phyloP scores from a whole-genome alignment of 2,888 invertebrate species.

The Meta bourneti region DNA sequence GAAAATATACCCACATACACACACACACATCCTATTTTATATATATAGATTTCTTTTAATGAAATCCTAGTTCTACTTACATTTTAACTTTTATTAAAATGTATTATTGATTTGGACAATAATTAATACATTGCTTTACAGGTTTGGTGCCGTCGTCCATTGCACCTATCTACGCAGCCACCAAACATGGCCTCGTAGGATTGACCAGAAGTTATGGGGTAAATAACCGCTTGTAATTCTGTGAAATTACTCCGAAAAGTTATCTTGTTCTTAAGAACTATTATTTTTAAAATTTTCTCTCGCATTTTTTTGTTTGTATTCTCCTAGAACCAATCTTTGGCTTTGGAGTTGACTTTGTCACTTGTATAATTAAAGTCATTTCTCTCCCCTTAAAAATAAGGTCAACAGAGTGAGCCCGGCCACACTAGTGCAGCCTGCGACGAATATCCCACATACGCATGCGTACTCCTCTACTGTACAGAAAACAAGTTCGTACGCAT shows the following conservation, averaged over 20 bases:
- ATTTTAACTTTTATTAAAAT: too few species aligned
- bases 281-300: background rate
- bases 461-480: too few species aligned
- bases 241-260: background rate
- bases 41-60: too few species aligned
- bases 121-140: background rate
- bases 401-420: too few species aligned
- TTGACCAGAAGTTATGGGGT: constrained; percentile 66
- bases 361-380: background rate
- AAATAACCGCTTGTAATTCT: constrained; percentile 7
- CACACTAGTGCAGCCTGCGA: too few species aligned
- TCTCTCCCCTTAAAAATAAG: too few species aligned
- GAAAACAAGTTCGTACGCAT: too few species aligned
- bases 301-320: background rate
- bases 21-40: too few species aligned
- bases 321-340: background rate
- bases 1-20: too few species aligned
- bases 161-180: constrained; percentile 33
- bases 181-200: constrained; percentile 61
- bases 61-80: too few species aligned
- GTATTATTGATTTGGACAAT: too few species aligned
- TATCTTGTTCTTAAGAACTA: background rate
- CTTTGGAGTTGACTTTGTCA: background rate
- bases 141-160: constrained; percentile 33
- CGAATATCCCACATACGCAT: too few species aligned